Percentiles rank a stretch among this genome's conserved stretches.
These are phyloP conservation scores for Gryon sp. DNA, from an alignment of 1,140 invertebrate species.

Conservation along the genomic window DNA sequence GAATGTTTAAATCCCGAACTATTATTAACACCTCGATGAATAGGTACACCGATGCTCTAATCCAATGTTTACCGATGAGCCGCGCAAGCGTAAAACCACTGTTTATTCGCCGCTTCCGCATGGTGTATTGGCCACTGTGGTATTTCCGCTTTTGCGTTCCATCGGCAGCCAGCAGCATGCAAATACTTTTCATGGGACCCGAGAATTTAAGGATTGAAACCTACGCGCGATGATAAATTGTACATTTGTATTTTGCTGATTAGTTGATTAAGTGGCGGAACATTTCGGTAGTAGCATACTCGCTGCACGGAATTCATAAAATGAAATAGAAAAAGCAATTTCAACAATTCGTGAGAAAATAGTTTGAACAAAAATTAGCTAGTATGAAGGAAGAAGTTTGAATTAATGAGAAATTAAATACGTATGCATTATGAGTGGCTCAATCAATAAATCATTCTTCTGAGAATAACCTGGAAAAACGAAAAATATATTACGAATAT, in stretches of 20 bases:
- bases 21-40: conserved; percentile 64
- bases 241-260: conserved; percentile 44
- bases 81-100: conserved; percentile 51
- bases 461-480: too few species aligned
- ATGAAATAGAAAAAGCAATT: conserved; percentile 23
- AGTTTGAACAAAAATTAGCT: conserved; percentile 15
- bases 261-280: conserved; percentile 41
- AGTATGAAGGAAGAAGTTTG: too few species aligned
- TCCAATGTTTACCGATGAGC: conserved; percentile 63
- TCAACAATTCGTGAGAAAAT: conserved; percentile 16
- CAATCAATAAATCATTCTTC: too few species aligned
- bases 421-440: too few species aligned
- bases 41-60: conserved; percentile 60
- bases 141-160: conserved; percentile 64
- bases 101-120: conserved; percentile 59
- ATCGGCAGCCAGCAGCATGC: conserved; percentile 22
- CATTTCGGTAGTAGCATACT: conserved; percentile 47
- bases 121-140: conserved; percentile 44
- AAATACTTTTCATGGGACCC: conserved; percentile 35
- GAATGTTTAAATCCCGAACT: conserved; percentile 43
- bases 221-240: conserved; percentile 51
- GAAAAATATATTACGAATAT: too few species aligned
- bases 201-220: conserved; percentile 48
- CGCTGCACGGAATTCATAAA: conserved; percentile 20
- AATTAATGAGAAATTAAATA: too few species aligned